Evolutionary conservation across 2,113 vertebrate genomes (phyloP).

Genomic region (Micronycteris hirsuta): DNA sequence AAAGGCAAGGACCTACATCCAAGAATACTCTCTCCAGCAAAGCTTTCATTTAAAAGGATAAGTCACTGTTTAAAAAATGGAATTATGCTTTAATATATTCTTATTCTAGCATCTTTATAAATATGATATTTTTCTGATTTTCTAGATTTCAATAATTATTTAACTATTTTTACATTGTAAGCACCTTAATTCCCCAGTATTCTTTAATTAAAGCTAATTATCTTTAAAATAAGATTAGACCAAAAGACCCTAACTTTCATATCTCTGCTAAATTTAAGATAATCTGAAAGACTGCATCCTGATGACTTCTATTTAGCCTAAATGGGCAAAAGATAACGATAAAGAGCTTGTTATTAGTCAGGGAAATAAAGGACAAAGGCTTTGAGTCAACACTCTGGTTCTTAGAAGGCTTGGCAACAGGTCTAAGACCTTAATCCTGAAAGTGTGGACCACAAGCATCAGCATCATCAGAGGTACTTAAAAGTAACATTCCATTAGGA

Average conservation of each 20-base stretch:
- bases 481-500: not conserved
- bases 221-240: not conserved
- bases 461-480: not conserved
- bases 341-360: not conserved
- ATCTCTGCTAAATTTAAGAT: not conserved
- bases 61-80: not conserved
- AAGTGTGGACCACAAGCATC: not conserved
- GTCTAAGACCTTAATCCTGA: not conserved
- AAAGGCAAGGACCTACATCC: too few species aligned
- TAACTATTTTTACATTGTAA: not conserved
- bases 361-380: not conserved
- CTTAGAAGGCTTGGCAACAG: not conserved
- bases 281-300: not conserved
- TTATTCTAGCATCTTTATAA: not conserved
- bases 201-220: not conserved
- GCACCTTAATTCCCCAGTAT: conserved; percentile 4
- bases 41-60: too few species aligned
- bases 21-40: too few species aligned
- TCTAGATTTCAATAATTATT: not conserved
- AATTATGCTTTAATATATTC: not conserved
- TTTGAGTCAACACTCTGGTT: not conserved
- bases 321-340: not conserved
- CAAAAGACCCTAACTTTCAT: not conserved
- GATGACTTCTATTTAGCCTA: not conserved
- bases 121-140: not conserved